These are phyloP conservation scores for Oreochromis niloticus DNA, from an alignment of 2,113 vertebrate species.

Conservation along the genomic window DNA sequence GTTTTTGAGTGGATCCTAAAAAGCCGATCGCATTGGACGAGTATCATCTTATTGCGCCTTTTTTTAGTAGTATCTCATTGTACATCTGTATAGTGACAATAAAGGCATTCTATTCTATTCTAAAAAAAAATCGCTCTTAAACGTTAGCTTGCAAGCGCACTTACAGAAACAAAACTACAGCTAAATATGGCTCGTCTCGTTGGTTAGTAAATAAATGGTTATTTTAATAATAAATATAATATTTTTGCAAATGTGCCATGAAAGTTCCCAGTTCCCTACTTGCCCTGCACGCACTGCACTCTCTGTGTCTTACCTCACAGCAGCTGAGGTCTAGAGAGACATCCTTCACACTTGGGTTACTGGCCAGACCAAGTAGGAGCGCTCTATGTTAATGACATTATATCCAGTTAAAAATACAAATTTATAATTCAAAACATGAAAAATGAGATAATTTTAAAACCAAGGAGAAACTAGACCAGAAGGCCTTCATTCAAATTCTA, in stretches of 20 bases:
- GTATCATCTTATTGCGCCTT: neutral
- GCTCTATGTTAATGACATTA: constrained; percentile 71
- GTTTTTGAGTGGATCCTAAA: constrained; percentile 46
- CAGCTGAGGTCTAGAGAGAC: constrained; percentile 93
- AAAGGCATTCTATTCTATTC: too few relatives aligned
- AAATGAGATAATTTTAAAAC: fast-evolving
- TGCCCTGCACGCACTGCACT: neutral
- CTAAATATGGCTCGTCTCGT: fast-evolving
- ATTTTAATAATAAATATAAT: neutral
- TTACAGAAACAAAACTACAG: neutral
- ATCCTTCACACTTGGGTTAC: constrained; percentile 87
- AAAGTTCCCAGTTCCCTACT: neutral
- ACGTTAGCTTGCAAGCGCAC: neutral
- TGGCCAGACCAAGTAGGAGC: constrained; percentile 89
- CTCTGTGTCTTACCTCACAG: constrained; percentile 81
- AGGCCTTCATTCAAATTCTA: neutral
- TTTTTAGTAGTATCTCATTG: neutral
- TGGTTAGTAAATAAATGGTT: neutral
- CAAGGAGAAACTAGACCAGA: neutral
- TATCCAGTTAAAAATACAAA: neutral
- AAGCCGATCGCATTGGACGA: constrained; percentile 12
- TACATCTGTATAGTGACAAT: too few relatives aligned
- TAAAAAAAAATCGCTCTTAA: constrained; percentile 2
- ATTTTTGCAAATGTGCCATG: neutral
- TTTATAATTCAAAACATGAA: neutral